Evolutionary conservation across 2,888 invertebrate species (phyloP), one percentile per base, ranked within the genome.

Genomic region (Tetragonula carbonaria): DNA sequence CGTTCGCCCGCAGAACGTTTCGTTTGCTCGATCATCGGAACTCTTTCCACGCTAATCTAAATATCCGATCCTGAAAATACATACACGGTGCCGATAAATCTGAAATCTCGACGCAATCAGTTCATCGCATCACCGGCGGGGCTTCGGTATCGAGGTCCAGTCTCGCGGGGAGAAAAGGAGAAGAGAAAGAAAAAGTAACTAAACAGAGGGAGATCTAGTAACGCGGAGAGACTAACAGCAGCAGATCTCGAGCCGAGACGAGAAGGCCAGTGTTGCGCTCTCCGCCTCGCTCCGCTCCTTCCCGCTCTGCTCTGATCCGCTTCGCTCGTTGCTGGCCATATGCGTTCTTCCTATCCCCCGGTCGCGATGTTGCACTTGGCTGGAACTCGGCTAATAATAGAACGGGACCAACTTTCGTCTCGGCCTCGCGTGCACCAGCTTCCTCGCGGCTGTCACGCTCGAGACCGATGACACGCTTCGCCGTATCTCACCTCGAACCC

Each of bases 331-430:
- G 85, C 85, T 68, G 73, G 75, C 79, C 85, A 85, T 72, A 84
- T 84, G 84, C 84, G 83, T 83, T 83, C 45, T 45, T n/a, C 85
- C 75, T 79, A 66, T 55, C 51, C 72, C 50, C 72, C 50, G 85
- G 74, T 84, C 75, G 75, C 79, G 76, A 74, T 79, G 85, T 76
- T 81, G 78, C 80, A 86, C 86, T 86, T 86, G 86, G 82, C 86
- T 82, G 88, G 80, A 88, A 80, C 71, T 77, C 85, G 65, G 89
- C 87, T 87, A 87, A 87, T 86, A 87, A 87, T 87, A 87, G 87
- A 83, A 88, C 88, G 77, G 79, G 74, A 80, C 86, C 72, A 84
- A 87, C 87, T 86, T 88, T 88, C 88, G 88, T 88, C 85, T 67
- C 74, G 53, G 75, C 73, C 57, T 78, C 79, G 84, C 84, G 75